Evolutionary conservation across 2,888 invertebrate genomes (phyloP).

Genomic region (Carabus problematicus): DNA sequence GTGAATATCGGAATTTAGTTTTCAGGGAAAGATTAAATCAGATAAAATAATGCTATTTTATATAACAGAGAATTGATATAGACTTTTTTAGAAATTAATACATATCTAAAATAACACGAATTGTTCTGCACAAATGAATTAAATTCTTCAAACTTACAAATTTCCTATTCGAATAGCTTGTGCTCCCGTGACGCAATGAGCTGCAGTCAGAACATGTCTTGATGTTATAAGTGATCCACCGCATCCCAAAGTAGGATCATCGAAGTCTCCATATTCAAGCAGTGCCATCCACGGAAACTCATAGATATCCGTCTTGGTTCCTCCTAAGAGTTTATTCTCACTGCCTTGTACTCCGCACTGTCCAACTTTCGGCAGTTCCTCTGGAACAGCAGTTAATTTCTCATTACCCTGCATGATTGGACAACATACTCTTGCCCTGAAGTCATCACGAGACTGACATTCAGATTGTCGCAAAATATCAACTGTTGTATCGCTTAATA

Average conservation of each 20-base stretch:
- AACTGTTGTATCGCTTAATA: constrained; percentile 15
- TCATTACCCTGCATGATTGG: constrained; percentile 13
- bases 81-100: too few species aligned
- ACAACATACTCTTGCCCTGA: constrained; percentile 28
- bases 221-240: constrained; percentile 64
- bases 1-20: background rate
- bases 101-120: too few species aligned
- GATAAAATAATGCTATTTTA: too few species aligned
- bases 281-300: constrained; percentile 66
- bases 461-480: constrained; percentile 20
- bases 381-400: background rate
- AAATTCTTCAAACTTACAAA: constrained; percentile 21
- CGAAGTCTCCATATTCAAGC: constrained; percentile 58
- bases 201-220: constrained; percentile 64
- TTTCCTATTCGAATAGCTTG: constrained; percentile 20
- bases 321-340: constrained; percentile 54
- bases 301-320: constrained; percentile 58
- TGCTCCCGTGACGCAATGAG: constrained; percentile 58
- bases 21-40: too few species aligned
- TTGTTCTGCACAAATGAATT: background rate
- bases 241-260: constrained; percentile 53
- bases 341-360: constrained; percentile 53
- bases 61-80: too few species aligned
- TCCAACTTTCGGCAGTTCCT: constrained; percentile 42
- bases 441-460: constrained; percentile 12